Base-by-base conservation (phyloP, 1,140 invertebrate species). In the Bombus ignitus region DNA sequence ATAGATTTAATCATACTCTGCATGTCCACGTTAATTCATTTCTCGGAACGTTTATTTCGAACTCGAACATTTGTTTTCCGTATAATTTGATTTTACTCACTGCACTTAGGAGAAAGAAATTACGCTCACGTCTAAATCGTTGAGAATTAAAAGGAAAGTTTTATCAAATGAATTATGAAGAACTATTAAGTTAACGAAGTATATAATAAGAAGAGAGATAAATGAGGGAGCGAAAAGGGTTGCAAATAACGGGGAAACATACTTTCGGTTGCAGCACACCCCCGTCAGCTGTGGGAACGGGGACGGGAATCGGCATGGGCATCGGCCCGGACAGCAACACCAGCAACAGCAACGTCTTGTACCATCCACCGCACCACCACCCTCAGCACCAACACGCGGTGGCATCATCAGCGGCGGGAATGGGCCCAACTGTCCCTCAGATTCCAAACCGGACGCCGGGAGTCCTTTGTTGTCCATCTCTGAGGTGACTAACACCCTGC, bases 391-490 rank as follows among this genome's bases (percentile, higher is more conserved):
- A 92, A 90, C 94, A 93, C 91, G 93, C 86, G 74, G 92, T 94
- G 93, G 93, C 85, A 88, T 94, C 94, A 87, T 93, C 93, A 86
- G 91, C 90, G 68, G 85, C 71, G 88, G 88, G 75, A 89, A 89
- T 95, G 94, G 93, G 91, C 87, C 92, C 95, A 94, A 93, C 92
- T 96, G 96, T 93, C 92, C 90, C 93, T 62, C 95, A 95, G 93
- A 96, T 96, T 94, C 96, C 95, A 96, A 97, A 95, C 95, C 96
- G 95, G 97, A 97, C 96, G 93, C 94, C 94, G 96, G 96, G 95
- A 97, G 97, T 97, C 97, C 97, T 96, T 91, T 98, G 96, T 92
- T 97, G 96, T 97, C 97, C 96, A 97, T 97, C 96, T 97, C 97
- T 96, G 97, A 97, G 96, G 97, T 97, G 96, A 97, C 97, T 92